phyloP scores from a whole-genome alignment of 1,140 invertebrate species.

The Linepithema humile region DNA sequence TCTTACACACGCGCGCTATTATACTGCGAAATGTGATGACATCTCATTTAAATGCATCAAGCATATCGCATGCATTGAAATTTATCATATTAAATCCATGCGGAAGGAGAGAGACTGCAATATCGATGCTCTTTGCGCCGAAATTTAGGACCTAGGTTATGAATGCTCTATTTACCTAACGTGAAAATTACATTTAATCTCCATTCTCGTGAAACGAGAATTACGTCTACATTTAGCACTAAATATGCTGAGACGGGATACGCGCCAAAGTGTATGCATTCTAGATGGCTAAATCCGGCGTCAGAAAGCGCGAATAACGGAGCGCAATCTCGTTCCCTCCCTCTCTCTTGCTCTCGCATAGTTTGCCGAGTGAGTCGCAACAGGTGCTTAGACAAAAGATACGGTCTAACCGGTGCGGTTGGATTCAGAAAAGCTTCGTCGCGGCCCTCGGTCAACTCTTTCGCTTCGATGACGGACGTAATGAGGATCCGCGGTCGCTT shows the following conservation, averaged over 20 bases:
- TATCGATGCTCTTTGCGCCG: neutral
- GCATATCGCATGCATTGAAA: constrained; percentile 17
- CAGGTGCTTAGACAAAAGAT: constrained; percentile 70
- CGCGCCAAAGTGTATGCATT: neutral
- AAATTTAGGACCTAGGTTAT: neutral
- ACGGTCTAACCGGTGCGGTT: constrained; percentile 48
- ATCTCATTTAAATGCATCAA: constrained; percentile 33
- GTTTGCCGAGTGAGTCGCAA: constrained; percentile 49
- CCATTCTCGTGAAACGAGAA: neutral
- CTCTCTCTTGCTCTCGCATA: neutral
- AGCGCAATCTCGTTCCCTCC: neutral
- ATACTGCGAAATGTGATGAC: constrained; percentile 11
- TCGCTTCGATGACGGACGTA: constrained; percentile 57
- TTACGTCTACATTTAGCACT: neutral
- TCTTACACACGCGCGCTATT: constrained; percentile 38
- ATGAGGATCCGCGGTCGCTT: constrained; percentile 21
- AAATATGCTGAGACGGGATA: neutral
- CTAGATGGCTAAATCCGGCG: neutral
- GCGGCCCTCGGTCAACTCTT: neutral
- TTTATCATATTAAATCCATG: constrained; percentile 9
- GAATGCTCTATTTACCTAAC: neutral
- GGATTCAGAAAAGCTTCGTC: constrained; percentile 48
- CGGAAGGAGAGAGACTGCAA: neutral
- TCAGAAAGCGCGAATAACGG: constrained; percentile 4
- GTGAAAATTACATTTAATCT: neutral